These are phyloP conservation scores for Loripinus fragilis DNA, from an alignment of 2,888 invertebrate species.

Conservation along the genomic window DNA sequence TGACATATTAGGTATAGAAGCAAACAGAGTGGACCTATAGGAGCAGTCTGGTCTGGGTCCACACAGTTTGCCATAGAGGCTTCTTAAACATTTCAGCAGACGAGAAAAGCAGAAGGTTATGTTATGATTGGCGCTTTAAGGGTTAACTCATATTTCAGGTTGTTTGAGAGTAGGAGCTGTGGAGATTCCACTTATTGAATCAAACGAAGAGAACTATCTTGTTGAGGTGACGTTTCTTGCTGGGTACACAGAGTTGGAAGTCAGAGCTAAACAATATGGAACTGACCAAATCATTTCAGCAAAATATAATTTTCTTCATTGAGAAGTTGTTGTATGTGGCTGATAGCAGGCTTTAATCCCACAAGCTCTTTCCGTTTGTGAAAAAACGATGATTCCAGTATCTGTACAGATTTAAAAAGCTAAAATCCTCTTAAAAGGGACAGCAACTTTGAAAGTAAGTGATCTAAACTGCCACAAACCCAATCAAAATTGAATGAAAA, in stretches of 20 bases:
- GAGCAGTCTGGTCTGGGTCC: not conserved
- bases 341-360: too few species aligned
- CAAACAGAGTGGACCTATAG: not conserved
- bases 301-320: not conserved
- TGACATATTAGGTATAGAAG: not conserved
- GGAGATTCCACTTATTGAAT: not conserved
- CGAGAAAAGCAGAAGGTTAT: not conserved
- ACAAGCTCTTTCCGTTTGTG: too few species aligned
- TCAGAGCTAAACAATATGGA: not conserved
- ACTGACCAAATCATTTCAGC: not conserved
- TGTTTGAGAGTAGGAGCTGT: not conserved
- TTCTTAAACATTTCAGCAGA: not conserved
- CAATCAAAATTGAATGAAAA: too few species aligned
- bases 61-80: not conserved
- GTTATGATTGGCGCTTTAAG: not conserved
- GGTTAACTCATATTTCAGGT: not conserved
- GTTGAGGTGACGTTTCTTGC: constrained; percentile 1
- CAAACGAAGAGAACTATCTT: not conserved
- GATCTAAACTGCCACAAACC: too few species aligned
- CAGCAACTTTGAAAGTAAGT: too few species aligned
- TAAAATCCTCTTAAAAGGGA: too few species aligned
- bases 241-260: constrained; percentile 6
- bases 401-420: too few species aligned
- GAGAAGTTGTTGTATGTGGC: not conserved
- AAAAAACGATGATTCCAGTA: too few species aligned